Evolutionary conservation across 2,888 invertebrate species (phyloP).

Genomic region (Campoplex capitator): DNA sequence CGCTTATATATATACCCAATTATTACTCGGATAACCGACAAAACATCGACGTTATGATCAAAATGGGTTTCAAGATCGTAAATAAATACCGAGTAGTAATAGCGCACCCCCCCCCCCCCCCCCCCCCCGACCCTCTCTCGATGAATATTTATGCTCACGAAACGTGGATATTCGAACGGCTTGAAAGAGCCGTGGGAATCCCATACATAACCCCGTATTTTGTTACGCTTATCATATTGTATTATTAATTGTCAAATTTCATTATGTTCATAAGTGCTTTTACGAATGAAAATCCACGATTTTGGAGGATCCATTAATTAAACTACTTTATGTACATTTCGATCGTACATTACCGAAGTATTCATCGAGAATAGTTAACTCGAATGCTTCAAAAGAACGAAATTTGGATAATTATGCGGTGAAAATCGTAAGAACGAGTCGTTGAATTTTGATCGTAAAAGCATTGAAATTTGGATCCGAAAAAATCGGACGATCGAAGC

Average conservation of each 20-base stretch:
- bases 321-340: conserved; percentile 5
- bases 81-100: conserved; percentile 68
- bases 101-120: not conserved
- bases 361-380: not conserved
- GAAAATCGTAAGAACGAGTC: not conserved
- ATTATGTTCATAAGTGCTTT: conserved; percentile 46
- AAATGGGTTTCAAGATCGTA: conserved; percentile 65
- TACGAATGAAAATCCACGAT: conserved; percentile 43
- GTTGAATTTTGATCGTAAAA: not conserved
- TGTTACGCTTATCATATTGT: conserved; percentile 18
- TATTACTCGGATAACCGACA: conserved; percentile 23
- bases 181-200: conserved; percentile 9
- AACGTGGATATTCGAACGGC: conserved; percentile 12
- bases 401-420: not conserved
- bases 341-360: not conserved
- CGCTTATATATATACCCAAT: not conserved
- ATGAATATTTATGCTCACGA: conserved; percentile 70
- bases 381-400: not conserved
- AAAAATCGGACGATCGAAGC: not conserved
- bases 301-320: conserved; percentile 17
- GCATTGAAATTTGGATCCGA: not conserved
- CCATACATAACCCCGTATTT: not conserved
- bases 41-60: conserved; percentile 49
- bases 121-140: not conserved
- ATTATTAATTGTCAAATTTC: conserved; percentile 65